A percentile compares a stretch with the other conserved stretches of the same genome.
Evolutionary conservation across 2,113 vertebrate species (phyloP).

Genomic region (Capreolus pygargus): DNA sequence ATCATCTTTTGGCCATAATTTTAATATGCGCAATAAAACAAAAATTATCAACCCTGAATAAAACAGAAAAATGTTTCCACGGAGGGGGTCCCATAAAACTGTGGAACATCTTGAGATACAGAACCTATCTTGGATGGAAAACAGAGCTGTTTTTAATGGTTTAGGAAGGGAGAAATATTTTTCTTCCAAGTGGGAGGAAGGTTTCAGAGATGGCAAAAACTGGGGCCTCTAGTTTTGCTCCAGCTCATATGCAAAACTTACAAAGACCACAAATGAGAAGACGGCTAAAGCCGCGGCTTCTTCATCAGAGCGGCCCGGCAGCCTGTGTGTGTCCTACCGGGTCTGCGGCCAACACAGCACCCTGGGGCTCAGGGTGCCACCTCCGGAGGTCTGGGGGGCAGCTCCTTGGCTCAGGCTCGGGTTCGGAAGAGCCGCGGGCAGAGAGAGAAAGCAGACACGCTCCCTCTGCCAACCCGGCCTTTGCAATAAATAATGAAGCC

Average conservation of each 20-base stretch:
- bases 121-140: constrained; percentile 60
- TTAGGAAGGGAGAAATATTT: constrained; percentile 13
- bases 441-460: constrained; percentile 38
- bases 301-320: background rate
- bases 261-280: constrained; percentile 58
- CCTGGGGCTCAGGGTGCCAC: accelerated
- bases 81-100: constrained; percentile 55
- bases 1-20: constrained; percentile 77
- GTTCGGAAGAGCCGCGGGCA: constrained; percentile 36
- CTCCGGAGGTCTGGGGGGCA: constrained; percentile 53
- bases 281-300: background rate
- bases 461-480: background rate
- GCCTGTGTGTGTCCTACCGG: background rate
- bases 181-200: constrained; percentile 37
- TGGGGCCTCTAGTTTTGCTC: constrained; percentile 49
- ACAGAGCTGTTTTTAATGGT: constrained; percentile 61
- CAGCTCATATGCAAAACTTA: constrained; percentile 20
- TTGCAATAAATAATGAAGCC: background rate
- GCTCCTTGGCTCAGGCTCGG: accelerated
- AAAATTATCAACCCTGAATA: constrained; percentile 57
- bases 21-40: constrained; percentile 73
- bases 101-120: constrained; percentile 41
- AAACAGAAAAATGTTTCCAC: constrained; percentile 17
- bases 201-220: constrained; percentile 28
- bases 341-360: accelerated